Base-by-base conservation (phyloP, 2,888 invertebrate genomes). In the Ormyrus nitidulus region DNA sequence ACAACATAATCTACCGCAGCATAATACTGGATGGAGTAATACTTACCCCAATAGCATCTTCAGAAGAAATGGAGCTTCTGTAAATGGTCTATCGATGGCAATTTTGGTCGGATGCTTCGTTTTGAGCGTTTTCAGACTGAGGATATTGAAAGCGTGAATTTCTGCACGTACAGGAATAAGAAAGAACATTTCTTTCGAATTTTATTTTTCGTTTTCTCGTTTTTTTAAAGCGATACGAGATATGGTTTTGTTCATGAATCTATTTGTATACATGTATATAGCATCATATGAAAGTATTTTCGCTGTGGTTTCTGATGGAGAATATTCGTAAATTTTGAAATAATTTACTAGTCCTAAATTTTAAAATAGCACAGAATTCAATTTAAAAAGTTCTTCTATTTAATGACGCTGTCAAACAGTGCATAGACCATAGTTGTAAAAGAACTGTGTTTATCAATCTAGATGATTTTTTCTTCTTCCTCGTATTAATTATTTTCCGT, bases 1-100 rank as follows among this genome's bases (percentile, higher is more conserved):
- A 1, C 83, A 79, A 13, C 77, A 61, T 5, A 80, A 66, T 48
- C 5, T 80, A 48, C 79, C 77, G 0, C 80, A 80, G n/a, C 73
- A 77, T 53, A 81, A 70, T 66, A 62, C 78, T 0, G 82, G 80
- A 10, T 79, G 78, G 72, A 51, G 62, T 51, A 75, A 54, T 9
- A 10, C 34, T 6, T 65, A 77, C 44, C 58, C 71, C 4, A 80
- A 72, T 49, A 59, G 9, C 51, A 68, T 66, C n/a, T 59, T 62
- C 13, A 51, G 77, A 59, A 59, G 74, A 46, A 80, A 71, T 11
- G 65, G 51, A 13, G 75, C 79, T 34, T 58, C 53, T 13, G 2
- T 51, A 6, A 49, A n/a, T 7, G 5, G 13, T 10, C n/a, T 11
- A 9, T 76, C 78, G 1, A 48, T 19, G 19, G 7, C 51, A 3